Evolutionary conservation across 2,113 vertebrate genomes (phyloP), one percentile per base, ranked within the genome.

Genomic region (Xyrauchen texanus): DNA sequence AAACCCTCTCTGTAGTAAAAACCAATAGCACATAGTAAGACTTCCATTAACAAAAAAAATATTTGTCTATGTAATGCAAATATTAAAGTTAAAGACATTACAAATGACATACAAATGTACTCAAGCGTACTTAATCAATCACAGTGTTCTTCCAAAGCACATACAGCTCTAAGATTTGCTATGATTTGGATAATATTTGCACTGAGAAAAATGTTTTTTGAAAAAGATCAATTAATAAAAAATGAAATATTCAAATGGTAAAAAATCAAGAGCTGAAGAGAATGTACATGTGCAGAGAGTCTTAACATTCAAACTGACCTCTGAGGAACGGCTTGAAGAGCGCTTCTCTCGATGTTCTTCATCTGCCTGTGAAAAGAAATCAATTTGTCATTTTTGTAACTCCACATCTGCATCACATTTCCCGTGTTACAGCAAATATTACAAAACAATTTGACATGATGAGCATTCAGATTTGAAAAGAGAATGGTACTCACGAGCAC

Each of bases 341-440:
- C 73, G 73, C 62, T 76, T 76, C 13, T 76, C 73, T 16, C 73
- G 2, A 5, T 52, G 8, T 11, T 65, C 13, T 15, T 65, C 73
- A 76, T 75, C 61, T 64, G 72, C 60, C 72, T 73, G 9, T 55
- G 11, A 47, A 72, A 73, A 61, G 1, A 60, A 60, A 72, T 16
- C 0, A 4, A 3, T 44, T 44, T 9, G n/a, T 69, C 12, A 12
- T 55, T 8, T 11, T 34, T 34, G 21, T 34, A 34, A 34, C 21
- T 34, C 21, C 21, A 34, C 21, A 52, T 9, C 51, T 52, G 11
- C 21, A 34, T 34, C 21, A 34, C 21, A 34, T 34, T 34, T 34
- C 21, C 21, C 21, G 3, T 34, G 21, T 34, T 34, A 34, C 3
- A 34, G 21, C 21, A 34, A 34, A 34, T 1, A 3, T 34, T 34